Evolutionary conservation across 2,888 invertebrate species (phyloP).

Genomic region (Xestia ashworthii): DNA sequence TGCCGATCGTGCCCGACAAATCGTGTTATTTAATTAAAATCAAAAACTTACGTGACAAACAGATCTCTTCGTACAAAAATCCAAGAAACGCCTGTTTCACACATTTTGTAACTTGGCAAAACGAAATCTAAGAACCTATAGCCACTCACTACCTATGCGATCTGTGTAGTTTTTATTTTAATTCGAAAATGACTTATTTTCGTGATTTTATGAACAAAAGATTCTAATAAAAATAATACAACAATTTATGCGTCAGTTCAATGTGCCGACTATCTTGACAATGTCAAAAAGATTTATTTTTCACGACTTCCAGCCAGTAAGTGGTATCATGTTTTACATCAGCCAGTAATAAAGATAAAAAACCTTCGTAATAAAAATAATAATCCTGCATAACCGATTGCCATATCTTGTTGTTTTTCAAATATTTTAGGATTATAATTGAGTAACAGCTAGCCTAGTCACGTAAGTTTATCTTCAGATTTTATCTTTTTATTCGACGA

Average conservation of each 20-base stretch:
- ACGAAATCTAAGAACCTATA: not conserved
- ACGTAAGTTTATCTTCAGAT: not conserved
- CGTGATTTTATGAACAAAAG: not conserved
- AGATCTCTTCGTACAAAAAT: not conserved
- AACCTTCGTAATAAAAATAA: conserved; percentile 16
- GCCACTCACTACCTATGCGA: not conserved
- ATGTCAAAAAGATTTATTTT: conserved; percentile 29
- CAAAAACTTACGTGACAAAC: conserved; percentile 31
- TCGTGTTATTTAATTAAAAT: too few relatives aligned
- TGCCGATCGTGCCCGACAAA: too few relatives aligned
- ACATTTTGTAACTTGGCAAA: conserved; percentile 6
- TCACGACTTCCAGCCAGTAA: not conserved
- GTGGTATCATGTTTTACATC: not conserved
- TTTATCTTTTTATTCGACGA: conserved; percentile 15
- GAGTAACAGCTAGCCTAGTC: conserved; percentile 2
- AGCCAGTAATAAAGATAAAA: conserved; percentile 30
- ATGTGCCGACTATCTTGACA: conserved; percentile 14
- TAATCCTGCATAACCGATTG: conserved; percentile 25
- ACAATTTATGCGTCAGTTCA: conserved; percentile 1
- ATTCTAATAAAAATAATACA: conserved; percentile 4
- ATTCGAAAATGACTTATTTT: not conserved
- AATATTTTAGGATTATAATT: conserved; percentile 10
- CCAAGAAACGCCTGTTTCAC: conserved; percentile 16
- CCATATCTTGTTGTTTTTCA: conserved; percentile 2
- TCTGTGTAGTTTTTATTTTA: not conserved